Percentiles rank a stretch among this genome's conserved stretches.
These are phyloP conservation scores for Drosophila parvula DNA, from an alignment of 1,140 invertebrate genomes.

Conservation along the genomic window DNA sequence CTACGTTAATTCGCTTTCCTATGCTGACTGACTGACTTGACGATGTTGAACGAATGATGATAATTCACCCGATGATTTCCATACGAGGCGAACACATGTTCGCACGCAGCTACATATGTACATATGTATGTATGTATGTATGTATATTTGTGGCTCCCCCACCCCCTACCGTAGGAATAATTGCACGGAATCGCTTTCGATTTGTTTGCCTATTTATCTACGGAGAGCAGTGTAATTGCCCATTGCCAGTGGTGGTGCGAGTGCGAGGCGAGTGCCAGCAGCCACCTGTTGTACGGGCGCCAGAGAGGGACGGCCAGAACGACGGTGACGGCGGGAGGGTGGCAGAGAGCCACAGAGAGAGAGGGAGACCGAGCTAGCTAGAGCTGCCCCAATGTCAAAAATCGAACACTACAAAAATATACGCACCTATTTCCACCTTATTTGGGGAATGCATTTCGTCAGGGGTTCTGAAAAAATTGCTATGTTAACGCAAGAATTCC, in stretches of 20 bases:
- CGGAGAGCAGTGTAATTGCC: constrained; percentile 29
- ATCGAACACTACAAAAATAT: neutral
- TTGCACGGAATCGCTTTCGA: constrained; percentile 27
- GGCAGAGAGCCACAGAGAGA: neutral
- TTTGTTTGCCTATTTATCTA: constrained; percentile 33
- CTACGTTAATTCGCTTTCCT: constrained; percentile 15
- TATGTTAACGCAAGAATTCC: too few species aligned
- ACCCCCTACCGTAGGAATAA: constrained; percentile 6
- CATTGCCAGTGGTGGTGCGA: constrained; percentile 6
- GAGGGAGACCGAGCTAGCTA: neutral
- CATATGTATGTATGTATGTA: neutral
- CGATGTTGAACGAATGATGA: constrained; percentile 24
- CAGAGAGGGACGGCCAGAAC: neutral
- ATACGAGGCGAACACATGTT: constrained; percentile 8
- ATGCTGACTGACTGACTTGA: constrained; percentile 22
- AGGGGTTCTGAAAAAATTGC: too few species aligned
- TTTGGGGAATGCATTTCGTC: neutral
- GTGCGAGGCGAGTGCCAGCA: constrained; percentile 20
- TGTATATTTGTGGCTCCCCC: neutral
- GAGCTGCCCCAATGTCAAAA: constrained; percentile 34
- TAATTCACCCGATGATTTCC: constrained; percentile 27
- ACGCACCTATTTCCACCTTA: neutral
- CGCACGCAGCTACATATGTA: constrained; percentile 3
- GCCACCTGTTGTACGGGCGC: constrained; percentile 44
- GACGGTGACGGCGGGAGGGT: neutral